Evolutionary conservation across 2,113 vertebrate species (phyloP).

Genomic region (Hassar affinis): DNA sequence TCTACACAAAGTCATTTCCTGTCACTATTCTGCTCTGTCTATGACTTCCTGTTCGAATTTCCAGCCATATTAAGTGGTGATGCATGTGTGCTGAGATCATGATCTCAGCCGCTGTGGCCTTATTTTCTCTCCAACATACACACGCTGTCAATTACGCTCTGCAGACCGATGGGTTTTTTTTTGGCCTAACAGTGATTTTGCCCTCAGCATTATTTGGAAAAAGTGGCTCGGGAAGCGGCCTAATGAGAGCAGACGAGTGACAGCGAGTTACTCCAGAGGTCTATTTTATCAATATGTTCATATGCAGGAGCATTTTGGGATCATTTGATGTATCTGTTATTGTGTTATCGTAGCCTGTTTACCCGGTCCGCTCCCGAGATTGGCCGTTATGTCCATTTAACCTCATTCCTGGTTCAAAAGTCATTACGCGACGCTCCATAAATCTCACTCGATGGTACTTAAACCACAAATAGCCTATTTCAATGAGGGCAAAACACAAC

Average conservation of each 20-base stretch:
- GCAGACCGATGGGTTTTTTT: slow-evolving; percentile 28
- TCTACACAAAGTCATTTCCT: background rate
- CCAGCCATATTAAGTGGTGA: slow-evolving; percentile 30
- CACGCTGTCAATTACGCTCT: slow-evolving; percentile 32
- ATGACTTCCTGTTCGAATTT: slow-evolving; percentile 15
- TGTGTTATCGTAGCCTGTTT: slow-evolving; percentile 23
- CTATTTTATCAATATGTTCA: slow-evolving; percentile 11
- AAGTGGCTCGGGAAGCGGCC: slow-evolving; percentile 13
- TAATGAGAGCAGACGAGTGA: slow-evolving; percentile 38
- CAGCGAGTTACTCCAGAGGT: slow-evolving; percentile 29
- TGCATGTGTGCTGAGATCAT: background rate
- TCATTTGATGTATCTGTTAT: slow-evolving; percentile 27
- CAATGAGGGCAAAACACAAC: slow-evolving; percentile 16
- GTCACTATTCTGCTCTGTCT: background rate
- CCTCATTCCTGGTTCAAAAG: slow-evolving; percentile 29
- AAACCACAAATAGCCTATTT: slow-evolving; percentile 30
- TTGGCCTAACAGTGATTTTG: slow-evolving; percentile 1
- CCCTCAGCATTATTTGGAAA: slow-evolving; percentile 18
- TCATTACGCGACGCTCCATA: slow-evolving; percentile 16
- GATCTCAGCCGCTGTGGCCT: slow-evolving; percentile 14
- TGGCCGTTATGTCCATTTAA: slow-evolving; percentile 33
- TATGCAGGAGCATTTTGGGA: slow-evolving; percentile 10
- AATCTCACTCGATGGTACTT: slow-evolving; percentile 21
- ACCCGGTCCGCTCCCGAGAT: slow-evolving; percentile 10
- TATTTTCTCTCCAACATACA: slow-evolving; percentile 16